Evolutionary conservation across 2,797 vertebrate species (phyloP).

Genomic region (Denticeps clupeoides): DNA sequence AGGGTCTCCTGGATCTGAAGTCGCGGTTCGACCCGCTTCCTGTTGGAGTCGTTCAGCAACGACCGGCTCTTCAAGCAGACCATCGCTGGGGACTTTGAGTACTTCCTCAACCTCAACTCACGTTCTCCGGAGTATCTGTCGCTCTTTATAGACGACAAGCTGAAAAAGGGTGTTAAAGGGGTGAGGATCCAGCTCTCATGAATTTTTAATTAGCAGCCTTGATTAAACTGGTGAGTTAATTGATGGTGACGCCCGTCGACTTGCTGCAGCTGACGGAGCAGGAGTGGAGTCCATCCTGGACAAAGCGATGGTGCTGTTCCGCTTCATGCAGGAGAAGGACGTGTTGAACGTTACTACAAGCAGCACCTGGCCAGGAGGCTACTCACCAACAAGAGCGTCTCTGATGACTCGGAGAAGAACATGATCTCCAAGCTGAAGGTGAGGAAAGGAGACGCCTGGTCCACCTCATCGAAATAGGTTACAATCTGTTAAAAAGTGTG

Average conservation of each 20-base stretch:
- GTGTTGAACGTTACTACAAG: constrained; percentile 98
- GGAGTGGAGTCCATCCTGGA: constrained; percentile 98
- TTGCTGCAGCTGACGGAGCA: constrained; percentile 61
- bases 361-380: constrained; percentile 95
- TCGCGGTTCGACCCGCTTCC: constrained; percentile 93
- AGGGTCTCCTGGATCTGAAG: constrained; percentile 96
- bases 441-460: no score
- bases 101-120: constrained; percentile 97
- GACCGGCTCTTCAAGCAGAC: constrained; percentile 98
- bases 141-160: constrained; percentile 97
- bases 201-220: no score
- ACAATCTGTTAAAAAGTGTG: neutral
- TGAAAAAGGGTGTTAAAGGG: constrained; percentile 98
- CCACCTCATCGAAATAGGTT: neutral
- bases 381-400: constrained; percentile 98
- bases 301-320: constrained; percentile 98
- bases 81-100: constrained; percentile 96
- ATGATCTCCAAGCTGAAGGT: constrained; percentile 99
- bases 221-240: no score
- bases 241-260: neutral
- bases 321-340: constrained; percentile 99
- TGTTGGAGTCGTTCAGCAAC: constrained; percentile 93
- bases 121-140: constrained; percentile 98
- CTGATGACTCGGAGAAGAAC: constrained; percentile 98
- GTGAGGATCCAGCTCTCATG: constrained; percentile 55